A percentile compares a stretch with the other conserved stretches of the same genome.
These are phyloP conservation scores for Esox lucius DNA, from an alignment of 2,797 vertebrate genomes.

Conservation along the genomic window DNA sequence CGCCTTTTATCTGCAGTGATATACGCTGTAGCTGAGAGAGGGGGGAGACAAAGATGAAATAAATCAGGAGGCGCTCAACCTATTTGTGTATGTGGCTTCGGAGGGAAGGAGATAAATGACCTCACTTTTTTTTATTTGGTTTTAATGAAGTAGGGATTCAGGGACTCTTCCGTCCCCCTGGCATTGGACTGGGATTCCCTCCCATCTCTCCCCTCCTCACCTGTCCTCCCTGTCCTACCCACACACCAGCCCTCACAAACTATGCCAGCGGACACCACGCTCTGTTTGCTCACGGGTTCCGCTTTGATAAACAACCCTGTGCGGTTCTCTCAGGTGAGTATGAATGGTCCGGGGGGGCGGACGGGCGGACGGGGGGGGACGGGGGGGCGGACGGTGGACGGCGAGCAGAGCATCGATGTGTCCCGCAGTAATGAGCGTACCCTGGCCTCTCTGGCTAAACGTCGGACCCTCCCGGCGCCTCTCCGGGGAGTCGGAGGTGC, in stretches of 20 bases:
- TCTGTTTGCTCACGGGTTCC: conserved; percentile 32
- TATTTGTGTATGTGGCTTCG: conserved; percentile 80
- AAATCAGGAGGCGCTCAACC: conserved; percentile 46
- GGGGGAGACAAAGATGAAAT: background rate
- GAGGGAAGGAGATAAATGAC: conserved; percentile 79
- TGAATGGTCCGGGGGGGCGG: background rate
- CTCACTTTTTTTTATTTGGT: conserved; percentile 77
- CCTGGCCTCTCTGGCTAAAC: conserved; percentile 49
- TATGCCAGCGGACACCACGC: conserved; percentile 58
- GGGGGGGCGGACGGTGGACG: background rate
- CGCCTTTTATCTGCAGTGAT: conserved; percentile 73
- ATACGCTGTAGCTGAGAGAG: conserved; percentile 52
- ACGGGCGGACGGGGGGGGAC: no score
- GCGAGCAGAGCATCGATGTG: conserved; percentile 22
- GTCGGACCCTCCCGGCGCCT: conserved; percentile 44
- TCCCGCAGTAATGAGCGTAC: conserved; percentile 48
- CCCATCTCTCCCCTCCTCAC: conserved; percentile 52
- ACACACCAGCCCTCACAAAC: background rate
- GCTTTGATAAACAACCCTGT: conserved; percentile 39
- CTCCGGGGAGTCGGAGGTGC: background rate
- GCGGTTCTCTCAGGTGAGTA: conserved; percentile 35
- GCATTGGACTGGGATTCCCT: conserved; percentile 59
- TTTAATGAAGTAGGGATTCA: conserved; percentile 83
- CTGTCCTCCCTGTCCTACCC: conserved; percentile 17
- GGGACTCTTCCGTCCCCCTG: conserved; percentile 71